phyloP scores from a whole-genome alignment of 2,888 invertebrate genomes.

The Chorisops tibialis region DNA sequence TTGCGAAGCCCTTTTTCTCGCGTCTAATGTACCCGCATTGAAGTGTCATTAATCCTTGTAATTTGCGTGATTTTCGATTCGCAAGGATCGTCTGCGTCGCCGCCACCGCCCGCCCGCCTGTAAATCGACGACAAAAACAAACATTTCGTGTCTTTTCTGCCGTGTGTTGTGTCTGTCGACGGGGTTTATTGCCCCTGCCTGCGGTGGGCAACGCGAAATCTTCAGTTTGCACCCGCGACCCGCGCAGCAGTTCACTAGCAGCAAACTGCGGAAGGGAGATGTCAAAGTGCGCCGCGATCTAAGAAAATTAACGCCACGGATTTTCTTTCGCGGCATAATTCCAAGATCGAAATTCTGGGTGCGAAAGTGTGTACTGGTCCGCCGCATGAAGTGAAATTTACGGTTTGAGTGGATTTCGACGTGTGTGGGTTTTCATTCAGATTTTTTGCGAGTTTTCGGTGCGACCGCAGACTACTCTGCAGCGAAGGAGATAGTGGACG shows the following conservation, averaged over 20 bases:
- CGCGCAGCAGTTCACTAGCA: neutral
- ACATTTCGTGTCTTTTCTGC: neutral
- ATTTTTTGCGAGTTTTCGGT: neutral
- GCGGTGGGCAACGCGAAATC: neutral
- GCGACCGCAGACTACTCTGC: no score
- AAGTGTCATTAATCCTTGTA: no score
- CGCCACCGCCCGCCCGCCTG: neutral
- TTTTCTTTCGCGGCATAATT: no score
- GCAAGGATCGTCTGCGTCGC: neutral
- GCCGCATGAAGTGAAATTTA: no score
- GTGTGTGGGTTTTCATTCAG: conserved; percentile 9
- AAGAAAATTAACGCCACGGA: no score
- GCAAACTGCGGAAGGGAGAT: neutral
- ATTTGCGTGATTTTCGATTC: neutral
- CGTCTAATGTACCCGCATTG: no score
- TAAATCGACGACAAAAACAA: neutral
- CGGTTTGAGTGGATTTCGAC: no score
- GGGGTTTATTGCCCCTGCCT: conserved; percentile 18
- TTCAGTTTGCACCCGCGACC: neutral
- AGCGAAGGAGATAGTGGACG: no score
- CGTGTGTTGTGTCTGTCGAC: conserved; percentile 24
- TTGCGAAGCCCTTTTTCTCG: no score
- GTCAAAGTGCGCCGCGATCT: conserved; percentile 19
- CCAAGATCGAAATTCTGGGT: no score
- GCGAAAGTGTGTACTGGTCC: no score